Conservation (phyloP, 2,888 invertebrate species). For the Resseliella maxima region DNA sequence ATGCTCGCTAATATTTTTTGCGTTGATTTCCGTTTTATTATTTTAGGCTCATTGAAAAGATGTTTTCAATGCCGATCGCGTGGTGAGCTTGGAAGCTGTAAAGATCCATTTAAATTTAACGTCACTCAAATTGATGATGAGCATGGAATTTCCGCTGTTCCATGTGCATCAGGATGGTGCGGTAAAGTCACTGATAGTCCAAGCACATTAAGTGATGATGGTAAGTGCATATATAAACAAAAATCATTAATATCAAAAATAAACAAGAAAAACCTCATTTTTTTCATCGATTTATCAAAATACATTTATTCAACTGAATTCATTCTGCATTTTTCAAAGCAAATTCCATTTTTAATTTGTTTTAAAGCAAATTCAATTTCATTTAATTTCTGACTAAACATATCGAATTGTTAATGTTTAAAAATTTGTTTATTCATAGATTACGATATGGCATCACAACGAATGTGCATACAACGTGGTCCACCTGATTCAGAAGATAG, state of each 20-base stretch:
- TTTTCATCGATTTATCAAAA: slow-evolving; percentile 18
- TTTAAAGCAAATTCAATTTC: no score
- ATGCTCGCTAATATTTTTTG: background rate
- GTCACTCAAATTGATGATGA: slow-evolving; percentile 78
- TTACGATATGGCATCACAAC: slow-evolving; percentile 86
- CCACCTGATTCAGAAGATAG: slow-evolving; percentile 90
- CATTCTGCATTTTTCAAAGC: background rate
- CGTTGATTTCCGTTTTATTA: background rate
- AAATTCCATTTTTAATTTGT: background rate
- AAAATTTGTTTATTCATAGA: no score
- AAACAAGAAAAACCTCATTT: no score
- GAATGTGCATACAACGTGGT: slow-evolving; percentile 87
- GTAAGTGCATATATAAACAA: slow-evolving; percentile 70
- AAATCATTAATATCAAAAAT: no score
- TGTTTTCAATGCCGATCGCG: slow-evolving; percentile 88
- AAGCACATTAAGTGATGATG: slow-evolving; percentile 81
- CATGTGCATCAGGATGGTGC: slow-evolving; percentile 93
- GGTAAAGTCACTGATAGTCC: slow-evolving; percentile 88
- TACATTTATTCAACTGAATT: background rate
- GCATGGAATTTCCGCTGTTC: slow-evolving; percentile 79
- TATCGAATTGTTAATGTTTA: no score
- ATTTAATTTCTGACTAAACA: no score
- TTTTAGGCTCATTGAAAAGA: slow-evolving; percentile 75
- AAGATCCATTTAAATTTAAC: slow-evolving; percentile 86
- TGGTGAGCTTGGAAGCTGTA: slow-evolving; percentile 88